phyloP scores from a whole-genome alignment of 2,888 invertebrate genomes.

The Muscina levida region DNA sequence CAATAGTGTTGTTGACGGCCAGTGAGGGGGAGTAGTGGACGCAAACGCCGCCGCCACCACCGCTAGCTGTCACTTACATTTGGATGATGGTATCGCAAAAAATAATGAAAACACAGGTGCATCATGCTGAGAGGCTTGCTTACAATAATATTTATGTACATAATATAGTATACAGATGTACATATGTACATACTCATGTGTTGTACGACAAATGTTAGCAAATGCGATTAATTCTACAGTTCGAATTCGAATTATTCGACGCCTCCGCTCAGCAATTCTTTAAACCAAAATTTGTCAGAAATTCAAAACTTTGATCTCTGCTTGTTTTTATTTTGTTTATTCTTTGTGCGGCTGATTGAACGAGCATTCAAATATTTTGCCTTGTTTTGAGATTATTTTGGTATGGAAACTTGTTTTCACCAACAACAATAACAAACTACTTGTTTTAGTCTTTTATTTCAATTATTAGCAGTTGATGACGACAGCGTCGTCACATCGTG shows the following conservation, averaged over 20 bases:
- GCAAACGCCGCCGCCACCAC: background rate
- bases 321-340: slow-evolving; percentile 12
- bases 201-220: background rate
- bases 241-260: no score
- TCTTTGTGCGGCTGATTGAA: background rate
- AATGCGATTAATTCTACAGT: no score
- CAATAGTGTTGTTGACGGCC: background rate
- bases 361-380: slow-evolving; percentile 53
- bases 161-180: background rate
- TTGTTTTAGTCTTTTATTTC: slow-evolving; percentile 46
- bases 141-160: background rate
- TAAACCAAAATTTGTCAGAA: slow-evolving; percentile 16
- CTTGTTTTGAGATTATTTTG: slow-evolving; percentile 52
- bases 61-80: background rate
- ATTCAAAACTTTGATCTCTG: slow-evolving; percentile 17
- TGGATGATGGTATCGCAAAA: background rate
- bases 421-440: slow-evolving; percentile 30
- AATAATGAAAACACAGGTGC: slow-evolving; percentile 53
- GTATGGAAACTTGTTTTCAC: slow-evolving; percentile 60
- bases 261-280: slow-evolving; percentile 18
- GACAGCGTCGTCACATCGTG: slow-evolving; percentile 41
- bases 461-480: slow-evolving; percentile 62
- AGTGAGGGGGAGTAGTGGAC: background rate
- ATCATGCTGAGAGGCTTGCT: slow-evolving; percentile 8
- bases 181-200: background rate